Evolutionary conservation across 2,797 vertebrate genomes (phyloP), one percentile per base, ranked within the genome.

Genomic region (Antennarius maculatus): DNA sequence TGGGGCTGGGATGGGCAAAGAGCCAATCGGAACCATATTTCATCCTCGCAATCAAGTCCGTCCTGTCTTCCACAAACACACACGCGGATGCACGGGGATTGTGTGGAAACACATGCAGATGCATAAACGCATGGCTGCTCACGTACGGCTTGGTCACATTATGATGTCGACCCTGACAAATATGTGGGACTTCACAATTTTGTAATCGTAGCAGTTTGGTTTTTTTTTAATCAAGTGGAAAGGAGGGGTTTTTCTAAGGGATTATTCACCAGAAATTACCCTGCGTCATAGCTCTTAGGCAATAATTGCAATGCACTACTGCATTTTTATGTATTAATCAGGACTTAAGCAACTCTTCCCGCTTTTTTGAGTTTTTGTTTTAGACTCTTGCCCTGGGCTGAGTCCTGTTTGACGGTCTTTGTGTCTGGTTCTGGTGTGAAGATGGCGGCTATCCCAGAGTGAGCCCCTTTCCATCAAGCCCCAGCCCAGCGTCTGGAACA

Each of bases 401-500:
- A 66, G 74, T 75, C 27, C 49, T 67, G 73, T 84, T 81, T 71
- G 70, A 61, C 50, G 73, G 64, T 76, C 82, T 86, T 84, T 86
- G 77, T 86, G 77, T 91, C 86, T 90, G 66, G 54, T 79, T 90
- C 65, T 54, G 60, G 75, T 78, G 84, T 83, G 77, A 89, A 83
- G 83, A 89, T 88, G 85, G 86, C 76, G 71, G 88, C 56, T 63
- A 69, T 83, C 81, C 84, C 86, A 82, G 65, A 70, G 67, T 69
- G 79, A 91, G 86, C 75, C 87, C 86, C 88, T 85, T 82, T 87
- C 62, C 83, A 81, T 79, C 77, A 80, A 89, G 89, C 80, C 80
- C 57, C 76, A 71, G 74, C 87, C 77, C 79, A 76, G 68, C 81
- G 90, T 92, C 92, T 93, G 93, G 93, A 93, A 93, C 88, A 87